Conservation (phyloP, 2,113 vertebrate species). For the Lethenteron camtschaticum region DNA sequence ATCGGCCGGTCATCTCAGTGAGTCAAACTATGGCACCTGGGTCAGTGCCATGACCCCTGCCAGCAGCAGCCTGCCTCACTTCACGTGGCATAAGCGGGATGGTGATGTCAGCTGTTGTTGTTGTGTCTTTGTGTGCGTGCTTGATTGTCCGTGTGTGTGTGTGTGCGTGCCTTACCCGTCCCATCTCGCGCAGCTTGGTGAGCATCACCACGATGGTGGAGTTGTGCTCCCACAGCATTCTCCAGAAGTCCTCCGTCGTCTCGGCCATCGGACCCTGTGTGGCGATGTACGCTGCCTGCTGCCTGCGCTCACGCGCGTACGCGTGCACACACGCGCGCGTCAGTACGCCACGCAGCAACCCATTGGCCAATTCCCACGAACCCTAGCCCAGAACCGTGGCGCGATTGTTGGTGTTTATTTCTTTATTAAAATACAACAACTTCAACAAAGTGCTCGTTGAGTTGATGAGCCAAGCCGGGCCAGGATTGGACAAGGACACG, state of each 20-base stretch:
- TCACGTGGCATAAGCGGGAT: too few species aligned
- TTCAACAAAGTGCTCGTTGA: too few species aligned
- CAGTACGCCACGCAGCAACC: background rate
- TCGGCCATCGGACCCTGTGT: constrained; percentile 92
- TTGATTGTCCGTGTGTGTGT: background rate
- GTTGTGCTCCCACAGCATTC: constrained; percentile 99
- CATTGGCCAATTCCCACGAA: background rate
- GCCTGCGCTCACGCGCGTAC: constrained; percentile 23
- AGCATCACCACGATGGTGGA: constrained; percentile 98
- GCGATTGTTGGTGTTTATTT: too few species aligned
- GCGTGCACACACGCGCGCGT: background rate
- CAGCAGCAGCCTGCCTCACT: too few species aligned
- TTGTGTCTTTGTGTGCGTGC: background rate
- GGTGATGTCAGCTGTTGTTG: background rate
- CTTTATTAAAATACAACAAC: too few species aligned
- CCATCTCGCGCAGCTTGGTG: constrained; percentile 97
- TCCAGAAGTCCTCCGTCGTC: constrained; percentile 98
- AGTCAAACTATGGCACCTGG: too few species aligned
- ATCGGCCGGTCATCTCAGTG: too few species aligned
- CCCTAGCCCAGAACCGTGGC: too few species aligned
- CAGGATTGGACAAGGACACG: too few species aligned
- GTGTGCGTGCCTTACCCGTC: constrained; percentile 25
- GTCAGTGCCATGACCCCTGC: too few species aligned
- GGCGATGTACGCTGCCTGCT: constrained; percentile 93
- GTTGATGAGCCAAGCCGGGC: too few species aligned